These are phyloP conservation scores for Corynorhinus townsendii DNA, from an alignment of 2,113 vertebrate genomes.

Conservation along the genomic window DNA sequence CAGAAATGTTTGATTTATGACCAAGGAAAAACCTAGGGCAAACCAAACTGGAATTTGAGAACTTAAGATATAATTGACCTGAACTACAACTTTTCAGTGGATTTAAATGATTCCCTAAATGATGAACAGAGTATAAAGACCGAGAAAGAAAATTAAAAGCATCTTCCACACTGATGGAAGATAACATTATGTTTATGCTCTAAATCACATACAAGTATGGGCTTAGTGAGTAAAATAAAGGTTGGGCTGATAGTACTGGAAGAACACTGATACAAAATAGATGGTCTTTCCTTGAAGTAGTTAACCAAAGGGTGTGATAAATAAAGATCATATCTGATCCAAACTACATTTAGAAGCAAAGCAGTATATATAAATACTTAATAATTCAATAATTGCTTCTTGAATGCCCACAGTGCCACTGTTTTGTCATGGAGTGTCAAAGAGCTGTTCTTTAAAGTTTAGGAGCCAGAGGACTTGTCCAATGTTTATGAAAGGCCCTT, in stretches of 20 bases:
- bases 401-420: not conserved
- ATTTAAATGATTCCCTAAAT: not conserved
- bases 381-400: not conserved
- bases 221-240: not conserved
- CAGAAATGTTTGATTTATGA: not conserved
- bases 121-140: not conserved
- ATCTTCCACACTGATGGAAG: not conserved
- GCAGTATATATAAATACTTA: not conserved
- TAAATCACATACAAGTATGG: not conserved
- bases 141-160: constrained; percentile 9
- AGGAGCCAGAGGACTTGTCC: not conserved
- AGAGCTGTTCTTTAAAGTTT: not conserved
- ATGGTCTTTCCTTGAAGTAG: not conserved
- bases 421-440: not conserved
- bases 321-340: not conserved
- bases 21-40: not conserved
- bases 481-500: not conserved
- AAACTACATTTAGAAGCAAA: not conserved
- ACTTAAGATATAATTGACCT: not conserved
- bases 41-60: not conserved
- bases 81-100: not conserved
- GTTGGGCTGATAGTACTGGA: not conserved
- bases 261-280: not conserved
- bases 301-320: not conserved
- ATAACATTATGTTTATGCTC: not conserved